phyloP scores from a whole-genome alignment of 2,797 vertebrate species.

The Parauchenoglanis ngamensis region DNA sequence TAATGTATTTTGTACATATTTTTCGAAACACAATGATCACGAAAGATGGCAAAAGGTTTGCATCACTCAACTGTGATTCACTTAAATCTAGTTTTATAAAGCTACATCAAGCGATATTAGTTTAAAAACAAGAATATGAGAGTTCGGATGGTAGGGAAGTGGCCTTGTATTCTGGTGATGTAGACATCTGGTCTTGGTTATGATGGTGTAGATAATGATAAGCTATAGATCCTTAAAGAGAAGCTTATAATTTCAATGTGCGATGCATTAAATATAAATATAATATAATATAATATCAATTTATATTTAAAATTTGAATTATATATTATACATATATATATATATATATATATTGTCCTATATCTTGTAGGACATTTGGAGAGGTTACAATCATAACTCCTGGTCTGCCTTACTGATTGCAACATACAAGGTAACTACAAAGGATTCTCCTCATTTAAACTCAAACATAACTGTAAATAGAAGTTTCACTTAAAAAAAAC shows the following conservation, averaged over 20 bases:
- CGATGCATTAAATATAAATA: not conserved
- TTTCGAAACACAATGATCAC: not conserved
- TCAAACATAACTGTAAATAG: not conserved
- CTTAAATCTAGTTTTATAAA: not conserved
- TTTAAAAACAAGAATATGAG: not conserved
- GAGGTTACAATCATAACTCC: not conserved
- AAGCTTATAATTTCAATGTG: not conserved
- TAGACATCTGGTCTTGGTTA: not conserved
- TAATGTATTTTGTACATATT: no score
- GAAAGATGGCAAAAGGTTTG: not conserved
- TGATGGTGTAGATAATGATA: not conserved
- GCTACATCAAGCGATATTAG: no score
- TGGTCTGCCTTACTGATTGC: not conserved
- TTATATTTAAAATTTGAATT: no score
- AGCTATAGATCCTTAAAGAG: not conserved
- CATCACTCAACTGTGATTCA: not conserved
- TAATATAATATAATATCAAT: no score
- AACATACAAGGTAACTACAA: not conserved
- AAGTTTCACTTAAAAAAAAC: not conserved
- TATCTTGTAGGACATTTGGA: not conserved
- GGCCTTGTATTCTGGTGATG: not conserved
- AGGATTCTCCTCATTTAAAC: not conserved
- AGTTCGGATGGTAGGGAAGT: not conserved
- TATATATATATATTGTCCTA: no score
- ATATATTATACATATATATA: no score